Evolutionary conservation across 2,113 vertebrate species (phyloP), one percentile per base, ranked within the genome.

Genomic region (Neogale vison): DNA sequence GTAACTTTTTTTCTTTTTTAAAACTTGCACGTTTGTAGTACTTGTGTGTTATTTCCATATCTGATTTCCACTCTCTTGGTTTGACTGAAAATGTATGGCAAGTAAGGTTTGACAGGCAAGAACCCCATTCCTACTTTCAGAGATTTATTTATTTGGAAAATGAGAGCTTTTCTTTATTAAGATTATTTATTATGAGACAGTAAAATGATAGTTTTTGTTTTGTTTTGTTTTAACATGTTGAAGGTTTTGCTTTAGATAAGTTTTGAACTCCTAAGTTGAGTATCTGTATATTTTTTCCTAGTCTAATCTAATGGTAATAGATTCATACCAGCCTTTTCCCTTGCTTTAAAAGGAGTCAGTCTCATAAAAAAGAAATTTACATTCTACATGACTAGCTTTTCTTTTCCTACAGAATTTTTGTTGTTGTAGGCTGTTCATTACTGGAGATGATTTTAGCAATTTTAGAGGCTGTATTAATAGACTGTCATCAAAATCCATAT

Each of bases 381-480:
- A 34, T 93, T 88, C 7, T 42, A 42, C 42, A 36, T 80, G 61
- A 90, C 39, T 57, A 81, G 39, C 8, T 77, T 84, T 94, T 72
- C 36, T 87, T 94, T 91, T 83, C 14, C 72, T 91, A 31, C 24
- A 88, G 81, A 89, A 42, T 93, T 94, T 96, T 90, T 76, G 42
- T 90, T 92, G 13, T 50, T 92, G 6, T 77, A 52, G 29, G 26
- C 34, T 89, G 5, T 77, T 89, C 17, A 57, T 96, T 90, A 57
- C 21, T 15, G 71, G 79, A 81, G 24, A 72, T 76, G 81, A 82
- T 96, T 96, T 93, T 39, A 84, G 15, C n/a, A 95, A 26, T 61
- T 50, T 95, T 63, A 93, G 85, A 71, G 23, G 80, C 21, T 72
- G 5, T 63, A 20, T 84, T 87, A 89, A 67, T 90, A 20, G 5